Conservation (phyloP, 2,797 vertebrate genomes). For the Anguilla obscura region DNA sequence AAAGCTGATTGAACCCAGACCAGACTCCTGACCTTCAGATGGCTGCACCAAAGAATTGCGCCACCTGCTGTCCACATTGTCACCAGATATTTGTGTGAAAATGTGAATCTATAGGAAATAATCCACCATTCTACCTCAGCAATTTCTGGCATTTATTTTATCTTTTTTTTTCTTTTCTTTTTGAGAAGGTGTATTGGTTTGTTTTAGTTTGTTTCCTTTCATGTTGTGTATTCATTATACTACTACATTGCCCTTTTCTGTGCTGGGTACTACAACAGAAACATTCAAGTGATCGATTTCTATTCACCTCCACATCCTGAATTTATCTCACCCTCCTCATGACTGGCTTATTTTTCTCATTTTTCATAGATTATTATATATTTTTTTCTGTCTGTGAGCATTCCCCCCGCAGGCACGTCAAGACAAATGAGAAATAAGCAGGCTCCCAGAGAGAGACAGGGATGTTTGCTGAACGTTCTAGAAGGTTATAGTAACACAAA, state of each 20-base stretch:
- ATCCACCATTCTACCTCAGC: neutral
- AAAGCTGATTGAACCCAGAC: too few species aligned
- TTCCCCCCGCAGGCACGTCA: neutral
- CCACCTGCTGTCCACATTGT: neutral
- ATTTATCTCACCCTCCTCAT: neutral
- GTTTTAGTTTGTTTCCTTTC: neutral
- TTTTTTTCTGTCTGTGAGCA: neutral
- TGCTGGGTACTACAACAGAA: neutral
- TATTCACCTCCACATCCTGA: neutral
- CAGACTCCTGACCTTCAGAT: neutral
- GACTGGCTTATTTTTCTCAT: slow-evolving; percentile 4
- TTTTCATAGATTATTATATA: neutral
- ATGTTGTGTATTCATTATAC: neutral
- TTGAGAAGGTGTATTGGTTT: neutral
- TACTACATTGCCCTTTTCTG: neutral
- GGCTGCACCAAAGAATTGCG: neutral
- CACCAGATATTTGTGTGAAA: neutral
- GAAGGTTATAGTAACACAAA: slow-evolving; percentile 16
- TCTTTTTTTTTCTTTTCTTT: neutral
- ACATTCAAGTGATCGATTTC: neutral
- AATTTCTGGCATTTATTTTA: neutral
- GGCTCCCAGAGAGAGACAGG: neutral
- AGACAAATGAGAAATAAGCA: slow-evolving; percentile 9
- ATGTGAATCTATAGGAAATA: neutral
- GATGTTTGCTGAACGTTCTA: slow-evolving; percentile 2